phyloP scores from a whole-genome alignment of 2,888 invertebrate species.

The Apamea sordens region DNA sequence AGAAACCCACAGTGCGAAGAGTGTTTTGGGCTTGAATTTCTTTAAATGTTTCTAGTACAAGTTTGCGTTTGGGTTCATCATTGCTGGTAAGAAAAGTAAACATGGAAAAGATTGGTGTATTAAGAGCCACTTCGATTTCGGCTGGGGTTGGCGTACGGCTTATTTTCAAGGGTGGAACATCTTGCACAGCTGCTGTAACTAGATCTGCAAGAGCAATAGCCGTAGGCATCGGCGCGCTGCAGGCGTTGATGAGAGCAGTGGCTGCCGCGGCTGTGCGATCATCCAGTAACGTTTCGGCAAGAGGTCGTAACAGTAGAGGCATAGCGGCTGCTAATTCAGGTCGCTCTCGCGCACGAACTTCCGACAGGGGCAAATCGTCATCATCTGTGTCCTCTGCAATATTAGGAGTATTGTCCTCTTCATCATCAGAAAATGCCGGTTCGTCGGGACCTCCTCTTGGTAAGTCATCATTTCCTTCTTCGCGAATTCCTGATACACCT shows the following conservation, averaged over 20 bases:
- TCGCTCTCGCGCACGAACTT: constrained; percentile 93
- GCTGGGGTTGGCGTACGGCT: constrained; percentile 87
- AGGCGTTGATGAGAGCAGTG: constrained; percentile 83
- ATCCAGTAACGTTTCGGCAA: constrained; percentile 86
- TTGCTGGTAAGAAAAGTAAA: constrained; percentile 94
- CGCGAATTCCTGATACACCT: constrained; percentile 86
- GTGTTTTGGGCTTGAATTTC: constrained; percentile 93
- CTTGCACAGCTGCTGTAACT: constrained; percentile 87
- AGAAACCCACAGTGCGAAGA: constrained; percentile 95
- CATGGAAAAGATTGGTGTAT: constrained; percentile 96
- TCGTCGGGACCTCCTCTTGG: constrained; percentile 91
- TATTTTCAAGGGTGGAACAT: constrained; percentile 87
- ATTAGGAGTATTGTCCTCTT: constrained; percentile 91
- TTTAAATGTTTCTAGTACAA: constrained; percentile 94
- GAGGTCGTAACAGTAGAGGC: constrained; percentile 83
- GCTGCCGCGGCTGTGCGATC: constrained; percentile 84
- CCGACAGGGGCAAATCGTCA: constrained; percentile 94
- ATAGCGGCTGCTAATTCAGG: constrained; percentile 88
- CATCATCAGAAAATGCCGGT: constrained; percentile 96
- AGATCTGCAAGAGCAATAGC: constrained; percentile 85
- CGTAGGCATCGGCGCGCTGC: constrained; percentile 83
- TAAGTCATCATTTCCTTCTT: constrained; percentile 85
- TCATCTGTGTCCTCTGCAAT: constrained; percentile 92
- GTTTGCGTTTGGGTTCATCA: constrained; percentile 94
- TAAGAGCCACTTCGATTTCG: constrained; percentile 92